Conservation (phyloP, 2,797 vertebrate species). For the Halcyon chelicuti region DNA sequence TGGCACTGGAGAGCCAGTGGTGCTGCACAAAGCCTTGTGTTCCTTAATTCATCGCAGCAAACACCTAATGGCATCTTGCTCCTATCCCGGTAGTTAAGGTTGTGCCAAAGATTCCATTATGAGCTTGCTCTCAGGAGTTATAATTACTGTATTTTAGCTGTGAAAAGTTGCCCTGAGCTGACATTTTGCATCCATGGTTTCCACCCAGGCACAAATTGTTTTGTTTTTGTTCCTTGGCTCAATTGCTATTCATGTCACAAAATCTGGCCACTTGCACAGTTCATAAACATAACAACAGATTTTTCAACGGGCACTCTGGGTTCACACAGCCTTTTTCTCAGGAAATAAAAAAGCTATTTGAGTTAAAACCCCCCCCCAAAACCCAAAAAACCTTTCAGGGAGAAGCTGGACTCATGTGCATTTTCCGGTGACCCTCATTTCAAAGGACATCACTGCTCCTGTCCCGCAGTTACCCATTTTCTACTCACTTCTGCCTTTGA, state of each 20-base stretch:
- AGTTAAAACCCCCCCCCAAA: background rate
- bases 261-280: background rate
- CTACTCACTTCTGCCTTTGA: background rate
- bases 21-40: background rate
- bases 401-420: background rate
- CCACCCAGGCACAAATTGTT: background rate
- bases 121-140: background rate
- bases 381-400: background rate
- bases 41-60: background rate
- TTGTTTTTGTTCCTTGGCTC: background rate
- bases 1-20: background rate
- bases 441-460: background rate
- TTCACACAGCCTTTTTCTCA: background rate
- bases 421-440: background rate
- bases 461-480: background rate
- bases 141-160: background rate
- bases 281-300: background rate
- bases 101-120: background rate
- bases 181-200: background rate
- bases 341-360: constrained; percentile 3
- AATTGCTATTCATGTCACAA: constrained; percentile 4
- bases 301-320: background rate
- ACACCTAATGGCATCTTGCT: background rate
- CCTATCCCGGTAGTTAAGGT: background rate
- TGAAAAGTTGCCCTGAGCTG: background rate